phyloP scores from a whole-genome alignment of 2,888 invertebrate genomes.

The Selenia dentaria region DNA sequence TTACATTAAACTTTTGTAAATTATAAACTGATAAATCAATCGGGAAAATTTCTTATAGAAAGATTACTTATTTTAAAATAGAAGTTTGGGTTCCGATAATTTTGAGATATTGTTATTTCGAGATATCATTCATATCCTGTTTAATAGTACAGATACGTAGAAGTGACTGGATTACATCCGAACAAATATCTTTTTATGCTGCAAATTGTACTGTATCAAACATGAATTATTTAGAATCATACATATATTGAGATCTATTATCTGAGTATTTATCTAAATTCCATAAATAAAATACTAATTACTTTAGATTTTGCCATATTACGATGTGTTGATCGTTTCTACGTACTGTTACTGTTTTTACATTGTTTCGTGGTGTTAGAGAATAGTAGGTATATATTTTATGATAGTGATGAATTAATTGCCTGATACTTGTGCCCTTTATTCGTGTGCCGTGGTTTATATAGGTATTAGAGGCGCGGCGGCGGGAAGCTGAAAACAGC shows the following conservation, averaged over 20 bases:
- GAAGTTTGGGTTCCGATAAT: too few relatives aligned
- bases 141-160: neutral
- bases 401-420: slow-evolving; percentile 23
- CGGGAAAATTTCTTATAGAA: too few relatives aligned
- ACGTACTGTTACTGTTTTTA: neutral
- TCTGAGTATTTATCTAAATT: neutral
- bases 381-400: slow-evolving; percentile 8
- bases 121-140: neutral
- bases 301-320: neutral
- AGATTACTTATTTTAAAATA: too few relatives aligned
- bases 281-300: neutral
- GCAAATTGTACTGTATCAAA: too few relatives aligned
- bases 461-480: slow-evolving; percentile 40
- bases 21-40: too few relatives aligned
- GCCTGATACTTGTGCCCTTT: slow-evolving; percentile 39
- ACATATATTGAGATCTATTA: too few relatives aligned
- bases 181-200: too few relatives aligned
- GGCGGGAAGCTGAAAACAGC: slow-evolving; percentile 29
- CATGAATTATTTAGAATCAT: too few relatives aligned
- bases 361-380: slow-evolving; percentile 3
- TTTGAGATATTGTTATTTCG: neutral
- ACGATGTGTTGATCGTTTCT: too few relatives aligned
- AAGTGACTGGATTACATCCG: neutral
- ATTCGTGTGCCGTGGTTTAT: slow-evolving; percentile 57
- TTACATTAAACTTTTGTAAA: too few relatives aligned